Conservation (phyloP, 2,113 vertebrate species). For the Excalfactoria chinensis region DNA sequence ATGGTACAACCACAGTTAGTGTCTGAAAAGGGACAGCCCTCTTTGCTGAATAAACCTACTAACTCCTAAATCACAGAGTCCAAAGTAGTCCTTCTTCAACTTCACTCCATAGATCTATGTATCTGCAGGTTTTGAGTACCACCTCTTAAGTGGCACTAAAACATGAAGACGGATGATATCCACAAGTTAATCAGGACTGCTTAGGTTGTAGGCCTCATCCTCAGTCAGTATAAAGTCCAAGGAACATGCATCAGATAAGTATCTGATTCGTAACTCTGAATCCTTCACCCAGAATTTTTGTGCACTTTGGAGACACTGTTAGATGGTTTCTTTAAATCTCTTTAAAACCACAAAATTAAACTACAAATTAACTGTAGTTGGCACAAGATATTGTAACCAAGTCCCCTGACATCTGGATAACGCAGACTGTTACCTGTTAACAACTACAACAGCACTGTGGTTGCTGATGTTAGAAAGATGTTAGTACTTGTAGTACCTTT, state of each 20-base stretch:
- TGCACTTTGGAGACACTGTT: neutral
- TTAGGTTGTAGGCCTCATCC: neutral
- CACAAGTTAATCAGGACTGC: neutral
- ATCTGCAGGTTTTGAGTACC: neutral
- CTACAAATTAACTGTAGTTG: neutral
- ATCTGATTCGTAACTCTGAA: neutral
- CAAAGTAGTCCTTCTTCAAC: fast-evolving
- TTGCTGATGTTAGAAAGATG: neutral
- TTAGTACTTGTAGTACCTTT: neutral
- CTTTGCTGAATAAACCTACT: neutral
- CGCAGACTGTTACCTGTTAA: neutral
- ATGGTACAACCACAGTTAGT: neutral
- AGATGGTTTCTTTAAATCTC: neutral
- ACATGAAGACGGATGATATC: neutral
- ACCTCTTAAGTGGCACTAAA: neutral
- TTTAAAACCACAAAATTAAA: neutral
- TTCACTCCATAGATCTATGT: neutral
- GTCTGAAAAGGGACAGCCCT: neutral
- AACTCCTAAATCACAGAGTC: neutral
- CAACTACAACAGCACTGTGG: neutral
- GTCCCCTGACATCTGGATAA: neutral
- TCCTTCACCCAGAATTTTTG: neutral
- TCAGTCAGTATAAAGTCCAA: neutral
- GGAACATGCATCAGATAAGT: neutral
- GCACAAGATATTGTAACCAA: neutral